These are phyloP conservation scores for Tolypeutes matacus DNA, from an alignment of 2,797 vertebrate species.

Conservation along the genomic window DNA sequence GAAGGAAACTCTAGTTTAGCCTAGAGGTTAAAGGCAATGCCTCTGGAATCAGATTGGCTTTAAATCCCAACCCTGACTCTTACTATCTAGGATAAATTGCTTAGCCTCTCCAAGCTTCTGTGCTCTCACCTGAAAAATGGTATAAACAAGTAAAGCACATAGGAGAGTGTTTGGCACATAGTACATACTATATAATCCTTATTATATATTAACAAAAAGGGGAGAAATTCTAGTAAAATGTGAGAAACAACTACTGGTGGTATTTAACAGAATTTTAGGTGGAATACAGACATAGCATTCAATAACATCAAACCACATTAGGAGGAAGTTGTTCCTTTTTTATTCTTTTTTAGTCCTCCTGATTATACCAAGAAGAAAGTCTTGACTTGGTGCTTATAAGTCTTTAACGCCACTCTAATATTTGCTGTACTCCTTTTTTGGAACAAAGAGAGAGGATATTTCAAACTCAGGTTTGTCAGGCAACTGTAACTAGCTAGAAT, in stretches of 20 bases:
- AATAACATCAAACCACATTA: not conserved
- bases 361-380: not conserved
- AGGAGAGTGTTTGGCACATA: not conserved
- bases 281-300: not conserved
- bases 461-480: not conserved
- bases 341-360: not conserved
- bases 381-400: not conserved
- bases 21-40: not conserved
- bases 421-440: not conserved
- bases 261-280: not conserved
- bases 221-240: not conserved
- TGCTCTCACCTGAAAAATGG: not conserved
- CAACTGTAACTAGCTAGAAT: not conserved
- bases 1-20: not conserved
- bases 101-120: not conserved
- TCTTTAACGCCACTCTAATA: not conserved
- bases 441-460: not conserved
- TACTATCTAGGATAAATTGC: not conserved
- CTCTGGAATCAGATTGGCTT: not conserved
- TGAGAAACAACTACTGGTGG: not conserved
- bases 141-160: not conserved
- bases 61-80: not conserved
- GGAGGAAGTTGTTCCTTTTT: not conserved
- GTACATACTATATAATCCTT: accelerated
- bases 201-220: not conserved